A percentile compares a stretch with the other conserved stretches of the same genome.
These are phyloP conservation scores for Mythimna ferrago DNA, from an alignment of 2,888 invertebrate species.

Conservation along the genomic window DNA sequence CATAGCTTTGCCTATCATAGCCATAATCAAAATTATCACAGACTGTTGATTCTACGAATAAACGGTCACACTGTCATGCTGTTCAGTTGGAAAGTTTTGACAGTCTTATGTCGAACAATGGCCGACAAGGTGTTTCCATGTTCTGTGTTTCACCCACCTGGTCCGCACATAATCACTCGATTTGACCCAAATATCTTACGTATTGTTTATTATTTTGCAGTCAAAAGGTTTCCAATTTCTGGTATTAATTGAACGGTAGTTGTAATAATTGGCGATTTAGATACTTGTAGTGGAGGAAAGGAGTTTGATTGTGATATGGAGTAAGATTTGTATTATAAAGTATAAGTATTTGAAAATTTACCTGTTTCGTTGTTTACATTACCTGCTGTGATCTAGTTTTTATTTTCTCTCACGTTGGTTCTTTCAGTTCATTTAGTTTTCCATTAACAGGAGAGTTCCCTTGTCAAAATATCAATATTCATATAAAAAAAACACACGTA, in stretches of 20 bases:
- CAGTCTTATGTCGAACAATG: not conserved
- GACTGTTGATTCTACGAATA: not conserved
- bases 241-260: constrained; percentile 29
- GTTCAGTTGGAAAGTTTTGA: not conserved
- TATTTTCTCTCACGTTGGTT: not conserved
- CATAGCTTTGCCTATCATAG: too few relatives aligned
- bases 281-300: not conserved
- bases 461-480: not conserved
- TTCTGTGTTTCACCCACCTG: constrained; percentile 50
- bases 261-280: constrained; percentile 1
- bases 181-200: constrained; percentile 61
- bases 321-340: not conserved
- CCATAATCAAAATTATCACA: not conserved
- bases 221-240: constrained; percentile 17
- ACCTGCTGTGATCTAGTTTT: too few relatives aligned
- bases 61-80: not conserved
- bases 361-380: not conserved
- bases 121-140: not conserved
- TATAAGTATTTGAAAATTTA: not conserved
- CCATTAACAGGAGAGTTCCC: not conserved
- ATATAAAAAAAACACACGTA: too few relatives aligned
- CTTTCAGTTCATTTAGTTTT: not conserved
- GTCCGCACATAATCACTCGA: constrained; percentile 60
- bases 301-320: constrained; percentile 3
- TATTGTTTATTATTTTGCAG: constrained; percentile 61